Evolutionary conservation across 2,888 invertebrate genomes (phyloP).

Genomic region (Hydraecia micacea): DNA sequence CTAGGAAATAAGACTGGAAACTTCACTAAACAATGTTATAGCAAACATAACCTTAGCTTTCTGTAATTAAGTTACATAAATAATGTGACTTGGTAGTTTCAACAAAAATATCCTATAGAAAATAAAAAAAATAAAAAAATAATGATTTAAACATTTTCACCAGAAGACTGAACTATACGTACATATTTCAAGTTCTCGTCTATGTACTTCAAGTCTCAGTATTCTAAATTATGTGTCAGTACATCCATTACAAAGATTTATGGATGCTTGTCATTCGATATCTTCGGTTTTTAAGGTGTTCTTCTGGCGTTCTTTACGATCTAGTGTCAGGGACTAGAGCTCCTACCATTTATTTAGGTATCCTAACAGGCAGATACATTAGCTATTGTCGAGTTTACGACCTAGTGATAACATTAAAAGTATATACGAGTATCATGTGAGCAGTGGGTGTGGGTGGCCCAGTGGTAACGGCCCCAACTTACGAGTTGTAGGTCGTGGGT

Average conservation of each 20-base stretch:
- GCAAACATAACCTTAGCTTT: neutral
- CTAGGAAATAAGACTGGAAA: slow-evolving; percentile 6
- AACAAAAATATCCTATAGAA: neutral
- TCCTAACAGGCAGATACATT: slow-evolving; percentile 6
- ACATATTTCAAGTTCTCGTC: neutral
- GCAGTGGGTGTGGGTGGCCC: too few relatives aligned
- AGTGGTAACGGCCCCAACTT: too few relatives aligned
- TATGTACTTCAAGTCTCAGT: neutral
- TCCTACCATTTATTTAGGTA: slow-evolving; percentile 20
- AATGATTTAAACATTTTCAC: neutral
- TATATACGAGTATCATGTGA: neutral
- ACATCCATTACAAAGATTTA: slow-evolving; percentile 36
- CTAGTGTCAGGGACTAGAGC: slow-evolving; percentile 4
- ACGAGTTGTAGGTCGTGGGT: neutral
- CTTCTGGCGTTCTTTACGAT: slow-evolving; percentile 40
- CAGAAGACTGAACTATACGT: neutral
- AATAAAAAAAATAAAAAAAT: slow-evolving; percentile 1
- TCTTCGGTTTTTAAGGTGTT: slow-evolving; percentile 16
- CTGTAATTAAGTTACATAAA: neutral
- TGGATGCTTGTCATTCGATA: slow-evolving; percentile 20
- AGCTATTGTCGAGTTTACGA: slow-evolving; percentile 9
- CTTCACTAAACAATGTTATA: slow-evolving; percentile 9
- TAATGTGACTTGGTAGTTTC: neutral
- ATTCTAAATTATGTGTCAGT: neutral
- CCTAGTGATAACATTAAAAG: neutral